These are phyloP conservation scores for Masticophis lateralis DNA, from an alignment of 2,797 vertebrate species.

Conservation along the genomic window DNA sequence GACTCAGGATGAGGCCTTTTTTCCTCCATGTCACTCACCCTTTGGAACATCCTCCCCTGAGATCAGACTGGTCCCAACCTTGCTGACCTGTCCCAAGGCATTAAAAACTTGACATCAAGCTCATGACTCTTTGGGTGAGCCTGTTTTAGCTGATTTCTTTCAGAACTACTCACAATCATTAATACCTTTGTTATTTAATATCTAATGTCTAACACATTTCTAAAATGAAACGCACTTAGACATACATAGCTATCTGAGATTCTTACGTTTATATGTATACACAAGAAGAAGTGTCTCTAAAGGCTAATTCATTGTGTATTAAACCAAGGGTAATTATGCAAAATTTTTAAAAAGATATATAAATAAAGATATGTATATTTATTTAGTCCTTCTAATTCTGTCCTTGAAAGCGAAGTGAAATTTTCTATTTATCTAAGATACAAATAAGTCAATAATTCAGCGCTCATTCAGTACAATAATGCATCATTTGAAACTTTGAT, in stretches of 20 bases:
- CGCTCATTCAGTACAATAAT: not conserved
- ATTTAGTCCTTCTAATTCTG: not conserved
- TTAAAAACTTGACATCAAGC: not conserved
- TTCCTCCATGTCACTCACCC: not conserved
- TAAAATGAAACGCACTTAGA: constrained; percentile 48
- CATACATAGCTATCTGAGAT: constrained; percentile 25
- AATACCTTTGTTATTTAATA: constrained; percentile 1
- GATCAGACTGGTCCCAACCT: not conserved
- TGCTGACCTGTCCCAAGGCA: not conserved
- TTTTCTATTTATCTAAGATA: constrained; percentile 8
- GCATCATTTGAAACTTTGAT: constrained; percentile 32
- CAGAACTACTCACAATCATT: constrained; percentile 18
- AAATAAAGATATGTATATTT: not conserved
- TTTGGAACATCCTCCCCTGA: not conserved
- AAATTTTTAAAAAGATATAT: constrained; percentile 22
- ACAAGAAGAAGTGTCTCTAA: constrained; percentile 30
- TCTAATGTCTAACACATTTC: not conserved
- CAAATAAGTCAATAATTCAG: not conserved
- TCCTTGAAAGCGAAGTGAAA: not conserved
- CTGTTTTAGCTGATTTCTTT: not conserved
- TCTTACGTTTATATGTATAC: constrained; percentile 35
- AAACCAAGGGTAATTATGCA: constrained; percentile 41
- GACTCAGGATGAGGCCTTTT: not conserved
- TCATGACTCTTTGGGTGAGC: not conserved
- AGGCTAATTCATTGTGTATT: constrained; percentile 44